phyloP scores from a whole-genome alignment of 2,888 invertebrate genomes.

The Meteorus cinctellus region DNA sequence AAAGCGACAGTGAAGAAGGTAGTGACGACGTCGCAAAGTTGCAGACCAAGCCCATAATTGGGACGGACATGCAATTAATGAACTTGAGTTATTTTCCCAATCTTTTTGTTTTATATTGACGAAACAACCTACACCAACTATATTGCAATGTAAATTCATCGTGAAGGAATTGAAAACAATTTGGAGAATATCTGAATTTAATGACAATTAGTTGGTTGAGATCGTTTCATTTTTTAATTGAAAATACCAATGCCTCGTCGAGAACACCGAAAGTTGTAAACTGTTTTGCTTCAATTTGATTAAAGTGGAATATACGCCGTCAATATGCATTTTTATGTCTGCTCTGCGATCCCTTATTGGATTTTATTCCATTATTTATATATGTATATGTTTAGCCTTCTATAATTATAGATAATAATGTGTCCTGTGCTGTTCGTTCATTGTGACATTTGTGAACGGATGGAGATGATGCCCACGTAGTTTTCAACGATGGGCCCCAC shows the following conservation, averaged over 20 bases:
- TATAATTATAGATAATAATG: conserved; percentile 9
- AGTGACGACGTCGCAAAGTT: conserved; percentile 33
- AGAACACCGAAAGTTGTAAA: conserved; percentile 44
- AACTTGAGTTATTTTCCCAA: conserved; percentile 28
- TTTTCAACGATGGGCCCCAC: conserved; percentile 1
- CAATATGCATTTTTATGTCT: conserved; percentile 20
- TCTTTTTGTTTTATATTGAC: conserved; percentile 2
- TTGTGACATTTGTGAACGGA: conserved; percentile 28
- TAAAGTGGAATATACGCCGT: conserved; percentile 32
- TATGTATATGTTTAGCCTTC: conserved; percentile 1
- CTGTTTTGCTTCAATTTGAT: conserved; percentile 39
- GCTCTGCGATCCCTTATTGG: conserved; percentile 1
- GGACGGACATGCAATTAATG: conserved; percentile 35
- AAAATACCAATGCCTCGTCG: conserved; percentile 32
- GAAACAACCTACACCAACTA: conserved; percentile 15
- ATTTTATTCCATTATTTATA: conserved; percentile 17
- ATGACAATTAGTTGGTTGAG: conserved; percentile 1
- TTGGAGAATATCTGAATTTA: background rate
- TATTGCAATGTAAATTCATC: background rate
- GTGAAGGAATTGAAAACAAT: background rate
- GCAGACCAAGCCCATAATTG: conserved; percentile 35
- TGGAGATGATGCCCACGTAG: conserved; percentile 24
- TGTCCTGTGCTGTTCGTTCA: conserved; percentile 21
- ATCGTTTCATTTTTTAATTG: background rate
- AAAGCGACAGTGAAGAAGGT: conserved; percentile 17